Percentiles rank a stretch among this genome's conserved stretches.
phyloP scores from a whole-genome alignment of 2,888 invertebrate species.

The Pogonocherus hispidulus region DNA sequence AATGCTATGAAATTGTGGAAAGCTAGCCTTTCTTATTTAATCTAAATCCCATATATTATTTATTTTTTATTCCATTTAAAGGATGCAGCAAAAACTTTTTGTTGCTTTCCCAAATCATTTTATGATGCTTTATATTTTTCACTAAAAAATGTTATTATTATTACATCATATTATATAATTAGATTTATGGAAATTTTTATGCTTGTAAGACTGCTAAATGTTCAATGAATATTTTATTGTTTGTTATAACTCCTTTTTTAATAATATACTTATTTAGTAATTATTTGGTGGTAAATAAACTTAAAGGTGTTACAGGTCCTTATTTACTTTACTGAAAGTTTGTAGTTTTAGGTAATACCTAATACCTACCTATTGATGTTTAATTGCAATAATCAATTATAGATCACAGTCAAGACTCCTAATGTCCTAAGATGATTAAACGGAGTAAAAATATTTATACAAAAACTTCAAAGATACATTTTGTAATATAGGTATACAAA shows the following conservation, averaged over 20 bases:
- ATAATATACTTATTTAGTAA: constrained; percentile 24
- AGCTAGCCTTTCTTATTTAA: neutral
- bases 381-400: no score
- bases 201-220: constrained; percentile 33
- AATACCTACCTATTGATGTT: no score
- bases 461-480: no score
- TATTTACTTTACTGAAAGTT: constrained; percentile 16
- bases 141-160: constrained; percentile 13
- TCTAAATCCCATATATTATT: neutral
- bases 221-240: constrained; percentile 23
- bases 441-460: no score
- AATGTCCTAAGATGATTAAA: no score
- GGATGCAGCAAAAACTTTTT: constrained; percentile 18
- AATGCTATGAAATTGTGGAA: constrained; percentile 21
- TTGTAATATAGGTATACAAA: no score
- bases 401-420: no score
- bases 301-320: neutral
- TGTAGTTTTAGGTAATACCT: no score
- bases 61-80: constrained; percentile 6
- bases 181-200: constrained; percentile 13
- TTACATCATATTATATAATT: constrained; percentile 16
- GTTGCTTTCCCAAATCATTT: constrained; percentile 10
- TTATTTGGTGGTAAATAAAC: constrained; percentile 23
- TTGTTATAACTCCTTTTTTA: constrained; percentile 25
- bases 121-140: constrained; percentile 3